Evolutionary conservation across 2,797 vertebrate species (phyloP).

Genomic region (Phoxinus dragarum): DNA sequence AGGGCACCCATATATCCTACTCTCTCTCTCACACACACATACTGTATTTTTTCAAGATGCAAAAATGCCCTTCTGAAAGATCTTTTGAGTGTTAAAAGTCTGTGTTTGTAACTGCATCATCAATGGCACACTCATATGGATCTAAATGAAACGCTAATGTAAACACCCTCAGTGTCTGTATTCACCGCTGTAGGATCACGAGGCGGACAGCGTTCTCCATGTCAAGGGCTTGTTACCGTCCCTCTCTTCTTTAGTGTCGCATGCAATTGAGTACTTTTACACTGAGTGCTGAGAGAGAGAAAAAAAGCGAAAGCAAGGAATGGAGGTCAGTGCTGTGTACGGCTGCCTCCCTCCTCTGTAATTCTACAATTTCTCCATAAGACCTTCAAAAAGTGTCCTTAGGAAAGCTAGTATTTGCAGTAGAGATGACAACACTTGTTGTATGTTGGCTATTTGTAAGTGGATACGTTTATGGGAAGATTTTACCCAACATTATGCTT

Average conservation of each 20-base stretch:
- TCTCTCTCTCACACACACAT: constrained; percentile 12
- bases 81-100: neutral
- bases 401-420: neutral
- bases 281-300: neutral
- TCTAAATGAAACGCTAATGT: neutral
- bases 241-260: neutral
- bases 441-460: neutral
- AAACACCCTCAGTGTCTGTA: neutral
- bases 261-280: constrained; percentile 14
- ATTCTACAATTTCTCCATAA: constrained; percentile 20
- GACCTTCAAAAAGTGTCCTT: constrained; percentile 15
- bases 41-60: neutral
- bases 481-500: neutral
- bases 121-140: neutral
- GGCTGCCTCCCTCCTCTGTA: neutral
- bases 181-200: neutral
- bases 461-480: neutral
- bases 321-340: neutral
- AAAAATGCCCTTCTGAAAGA: neutral
- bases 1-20: constrained; percentile 36
- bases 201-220: neutral
- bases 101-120: neutral
- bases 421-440: neutral
- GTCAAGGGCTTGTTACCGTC: neutral
- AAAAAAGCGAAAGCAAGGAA: neutral